A percentile compares a stretch with the other conserved stretches of the same genome.
Conservation (phyloP, 64 coral and sea anemone species). For the Trachythela sp. region DNA sequence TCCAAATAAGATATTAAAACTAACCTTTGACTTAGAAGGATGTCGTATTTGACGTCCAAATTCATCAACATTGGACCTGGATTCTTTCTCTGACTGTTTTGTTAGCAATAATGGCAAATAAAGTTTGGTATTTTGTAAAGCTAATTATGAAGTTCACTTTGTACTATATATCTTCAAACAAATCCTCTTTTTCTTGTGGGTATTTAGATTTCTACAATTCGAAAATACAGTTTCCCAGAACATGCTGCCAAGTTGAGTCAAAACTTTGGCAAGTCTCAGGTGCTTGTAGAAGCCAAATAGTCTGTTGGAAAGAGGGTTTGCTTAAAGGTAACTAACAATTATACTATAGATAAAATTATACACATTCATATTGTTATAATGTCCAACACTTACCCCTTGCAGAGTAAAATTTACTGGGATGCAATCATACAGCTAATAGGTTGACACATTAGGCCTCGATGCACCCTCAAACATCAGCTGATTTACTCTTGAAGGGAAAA, state of each 20-base stretch:
- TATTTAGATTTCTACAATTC: not conserved
- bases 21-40: not conserved
- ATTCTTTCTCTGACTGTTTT: slow-evolving; percentile 3
- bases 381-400: too few relatives aligned
- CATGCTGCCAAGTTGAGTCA: too few relatives aligned
- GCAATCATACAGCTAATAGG: too few relatives aligned
- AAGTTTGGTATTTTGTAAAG: not conserved
- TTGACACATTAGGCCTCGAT: too few relatives aligned
- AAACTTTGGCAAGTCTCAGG: too few relatives aligned
- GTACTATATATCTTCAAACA: not conserved
- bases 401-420: too few relatives aligned
- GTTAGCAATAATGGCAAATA: not conserved
- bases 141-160: not conserved
- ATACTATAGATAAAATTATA: too few relatives aligned
- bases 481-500: not conserved
- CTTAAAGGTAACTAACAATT: too few relatives aligned
- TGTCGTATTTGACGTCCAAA: slow-evolving; percentile 2
- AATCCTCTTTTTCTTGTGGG: not conserved
- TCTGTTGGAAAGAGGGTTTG: too few relatives aligned
- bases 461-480: not conserved
- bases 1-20: not conserved
- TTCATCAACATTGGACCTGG: slow-evolving; percentile 12
- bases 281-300: too few relatives aligned
- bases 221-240: too few relatives aligned
- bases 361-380: too few relatives aligned